A percentile compares a stretch with the other conserved stretches of the same genome.
These are phyloP conservation scores for Odontamblyopus rebecca DNA, from an alignment of 2,797 vertebrate species.

Conservation along the genomic window DNA sequence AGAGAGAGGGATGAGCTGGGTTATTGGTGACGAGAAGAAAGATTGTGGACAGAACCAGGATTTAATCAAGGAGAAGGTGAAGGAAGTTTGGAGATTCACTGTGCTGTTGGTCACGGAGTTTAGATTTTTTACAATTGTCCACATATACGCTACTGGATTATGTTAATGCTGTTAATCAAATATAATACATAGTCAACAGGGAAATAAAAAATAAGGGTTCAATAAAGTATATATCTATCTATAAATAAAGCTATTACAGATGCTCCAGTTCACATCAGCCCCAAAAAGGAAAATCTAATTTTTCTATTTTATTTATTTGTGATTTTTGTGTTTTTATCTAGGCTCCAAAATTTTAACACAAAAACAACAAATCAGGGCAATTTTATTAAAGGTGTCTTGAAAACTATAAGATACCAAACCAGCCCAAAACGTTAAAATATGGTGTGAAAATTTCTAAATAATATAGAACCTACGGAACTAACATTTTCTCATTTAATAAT, in stretches of 20 bases:
- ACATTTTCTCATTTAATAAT: neutral
- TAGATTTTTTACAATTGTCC: neutral
- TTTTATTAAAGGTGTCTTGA: too few species aligned
- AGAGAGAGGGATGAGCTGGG: conserved; percentile 50
- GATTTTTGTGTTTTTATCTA: too few species aligned
- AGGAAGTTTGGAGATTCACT: conserved; percentile 27
- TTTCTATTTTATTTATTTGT: too few species aligned
- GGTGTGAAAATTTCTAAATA: neutral
- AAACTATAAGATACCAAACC: neutral
- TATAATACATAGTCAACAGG: neutral
- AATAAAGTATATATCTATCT: too few species aligned
- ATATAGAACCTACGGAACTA: neutral
- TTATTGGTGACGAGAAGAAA: conserved; percentile 56
- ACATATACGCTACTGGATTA: neutral
- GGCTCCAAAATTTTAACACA: too few species aligned
- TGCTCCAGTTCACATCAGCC: too few species aligned
- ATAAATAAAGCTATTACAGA: too few species aligned
- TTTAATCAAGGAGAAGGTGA: conserved; percentile 65
- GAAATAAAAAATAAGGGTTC: too few species aligned
- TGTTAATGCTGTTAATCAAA: neutral
- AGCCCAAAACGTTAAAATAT: neutral
- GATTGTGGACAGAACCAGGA: conserved; percentile 57
- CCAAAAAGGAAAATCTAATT: too few species aligned
- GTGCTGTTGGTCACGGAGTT: neutral
- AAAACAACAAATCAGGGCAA: too few species aligned